Evolutionary conservation across 2,888 invertebrate species (phyloP).

Genomic region (Mimas tiliae): DNA sequence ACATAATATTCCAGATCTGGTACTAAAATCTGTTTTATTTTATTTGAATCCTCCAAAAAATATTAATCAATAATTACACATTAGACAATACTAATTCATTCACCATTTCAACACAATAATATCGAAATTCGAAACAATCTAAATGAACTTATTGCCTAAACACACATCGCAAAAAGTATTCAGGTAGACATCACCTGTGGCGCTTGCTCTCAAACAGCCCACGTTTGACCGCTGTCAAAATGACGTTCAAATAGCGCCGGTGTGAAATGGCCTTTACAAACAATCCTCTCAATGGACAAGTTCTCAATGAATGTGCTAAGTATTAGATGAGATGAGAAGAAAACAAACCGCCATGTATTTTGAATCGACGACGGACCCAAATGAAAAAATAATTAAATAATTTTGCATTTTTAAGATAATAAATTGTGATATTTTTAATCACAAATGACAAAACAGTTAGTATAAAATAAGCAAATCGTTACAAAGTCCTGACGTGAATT

Average conservation of each 20-base stretch:
- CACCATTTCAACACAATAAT: conserved; percentile 42
- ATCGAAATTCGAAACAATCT: conserved; percentile 40
- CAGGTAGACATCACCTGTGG: conserved; percentile 78
- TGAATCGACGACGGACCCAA: not conserved
- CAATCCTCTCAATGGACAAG: conserved; percentile 59
- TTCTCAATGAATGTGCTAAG: conserved; percentile 63
- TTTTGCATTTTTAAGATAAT: not conserved
- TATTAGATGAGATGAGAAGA: not conserved
- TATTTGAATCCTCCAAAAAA: not conserved
- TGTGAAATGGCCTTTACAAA: conserved; percentile 72
- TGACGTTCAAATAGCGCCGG: conserved; percentile 64
- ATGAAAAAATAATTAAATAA: not conserved
- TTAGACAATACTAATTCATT: not conserved
- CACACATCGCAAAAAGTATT: conserved; percentile 60
- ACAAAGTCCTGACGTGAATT: no score
- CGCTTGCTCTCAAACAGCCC: conserved; percentile 63
- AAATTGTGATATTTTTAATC: no score
- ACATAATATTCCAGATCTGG: no score
- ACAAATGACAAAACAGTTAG: no score
- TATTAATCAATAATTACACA: not conserved
- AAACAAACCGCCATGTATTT: not conserved
- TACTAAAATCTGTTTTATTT: not conserved
- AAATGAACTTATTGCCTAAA: conserved; percentile 55
- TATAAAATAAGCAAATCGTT: no score
- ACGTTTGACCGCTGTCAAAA: conserved; percentile 50